These are phyloP conservation scores for Pinctada fucata DNA, from an alignment of 2,888 invertebrate species.

Conservation along the genomic window DNA sequence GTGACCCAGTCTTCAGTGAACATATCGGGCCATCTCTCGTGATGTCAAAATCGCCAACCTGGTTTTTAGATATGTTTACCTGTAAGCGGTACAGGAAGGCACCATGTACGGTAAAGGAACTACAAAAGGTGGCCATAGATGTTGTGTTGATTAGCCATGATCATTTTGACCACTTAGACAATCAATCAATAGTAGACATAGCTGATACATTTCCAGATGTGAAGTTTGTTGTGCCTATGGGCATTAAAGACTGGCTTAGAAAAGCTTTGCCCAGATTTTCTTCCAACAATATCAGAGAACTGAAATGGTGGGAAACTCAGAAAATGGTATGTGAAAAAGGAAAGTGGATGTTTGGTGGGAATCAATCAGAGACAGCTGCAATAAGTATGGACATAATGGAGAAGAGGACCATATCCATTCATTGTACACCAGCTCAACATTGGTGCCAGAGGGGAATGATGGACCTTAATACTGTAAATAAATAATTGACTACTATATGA, in stretches of 20 bases:
- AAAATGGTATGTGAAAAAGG: not conserved
- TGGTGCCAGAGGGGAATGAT: conserved; percentile 77
- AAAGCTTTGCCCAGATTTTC: conserved; percentile 56
- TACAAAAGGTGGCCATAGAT: conserved; percentile 74
- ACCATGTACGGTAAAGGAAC: conserved; percentile 73
- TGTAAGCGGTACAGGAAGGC: conserved; percentile 75
- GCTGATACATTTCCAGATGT: conserved; percentile 58
- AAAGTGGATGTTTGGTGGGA: not conserved
- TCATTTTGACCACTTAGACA: conserved; percentile 79
- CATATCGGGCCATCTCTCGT: conserved; percentile 70
- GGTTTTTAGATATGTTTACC: conserved; percentile 54
- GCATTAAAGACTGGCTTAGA: conserved; percentile 74
- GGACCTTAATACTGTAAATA: conserved; percentile 76
- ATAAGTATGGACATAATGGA: not conserved
- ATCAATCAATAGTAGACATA: conserved; percentile 78
- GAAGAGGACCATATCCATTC: conserved; percentile 56
- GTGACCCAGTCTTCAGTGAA: conserved; percentile 78
- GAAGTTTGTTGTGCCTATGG: conserved; percentile 79
- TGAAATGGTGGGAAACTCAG: conserved; percentile 77
- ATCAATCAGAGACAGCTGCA: not conserved
- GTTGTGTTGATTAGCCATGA: conserved; percentile 79
- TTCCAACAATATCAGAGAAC: conserved; percentile 75
- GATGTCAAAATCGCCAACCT: not conserved
- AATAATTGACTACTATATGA: not conserved
- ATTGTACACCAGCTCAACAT: conserved; percentile 79